Conservation (phyloP, 2,888 invertebrate species). For the Dryomyza anilis region DNA sequence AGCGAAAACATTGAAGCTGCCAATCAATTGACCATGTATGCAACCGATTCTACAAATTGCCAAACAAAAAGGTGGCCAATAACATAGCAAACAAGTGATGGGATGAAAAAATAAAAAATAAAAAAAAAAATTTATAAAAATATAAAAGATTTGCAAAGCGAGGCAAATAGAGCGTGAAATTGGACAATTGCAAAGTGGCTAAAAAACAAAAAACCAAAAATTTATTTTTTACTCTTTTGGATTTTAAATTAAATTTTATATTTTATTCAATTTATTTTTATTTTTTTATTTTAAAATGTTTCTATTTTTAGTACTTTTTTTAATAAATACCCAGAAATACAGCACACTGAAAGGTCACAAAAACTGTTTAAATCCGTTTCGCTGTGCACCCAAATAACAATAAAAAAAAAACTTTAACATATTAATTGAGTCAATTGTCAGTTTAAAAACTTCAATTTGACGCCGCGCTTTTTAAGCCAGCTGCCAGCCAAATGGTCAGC, state of each 20-base stretch:
- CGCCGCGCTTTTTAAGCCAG: background rate
- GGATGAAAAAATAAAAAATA: background rate
- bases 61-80: background rate
- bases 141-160: conserved; percentile 7
- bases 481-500: background rate
- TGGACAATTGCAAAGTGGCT: conserved; percentile 21
- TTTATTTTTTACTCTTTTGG: too few species aligned
- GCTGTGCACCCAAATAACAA: background rate
- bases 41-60: conserved; percentile 13
- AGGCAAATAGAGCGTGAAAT: conserved; percentile 34
- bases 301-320: too few species aligned
- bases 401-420: background rate
- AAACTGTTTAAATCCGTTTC: background rate
- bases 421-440: conserved; percentile 19
- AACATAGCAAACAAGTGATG: background rate
- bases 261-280: too few species aligned
- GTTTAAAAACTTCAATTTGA: conserved; percentile 12
- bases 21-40: conserved; percentile 25
- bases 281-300: too few species aligned
- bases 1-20: conserved; percentile 25
- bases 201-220: background rate
- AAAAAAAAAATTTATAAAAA: too few species aligned
- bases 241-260: too few species aligned
- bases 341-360: background rate
- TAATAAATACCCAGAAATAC: background rate